These are phyloP conservation scores for Drosophila watanabei DNA, from an alignment of 1,140 invertebrate genomes.

Conservation along the genomic window DNA sequence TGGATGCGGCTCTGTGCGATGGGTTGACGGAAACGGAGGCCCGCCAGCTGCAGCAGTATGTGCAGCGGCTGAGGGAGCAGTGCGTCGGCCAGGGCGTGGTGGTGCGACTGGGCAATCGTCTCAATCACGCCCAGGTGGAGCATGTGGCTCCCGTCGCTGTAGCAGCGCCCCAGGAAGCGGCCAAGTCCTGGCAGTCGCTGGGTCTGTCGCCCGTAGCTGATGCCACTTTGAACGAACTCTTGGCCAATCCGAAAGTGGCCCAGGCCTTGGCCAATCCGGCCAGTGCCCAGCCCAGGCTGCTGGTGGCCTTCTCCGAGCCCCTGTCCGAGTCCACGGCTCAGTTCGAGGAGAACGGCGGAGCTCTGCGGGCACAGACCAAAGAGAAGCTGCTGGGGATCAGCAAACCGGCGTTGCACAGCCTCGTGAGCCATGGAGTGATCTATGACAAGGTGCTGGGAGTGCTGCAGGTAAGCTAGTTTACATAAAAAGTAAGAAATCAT, in stretches of 20 bases:
- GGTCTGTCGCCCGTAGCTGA: constrained; percentile 57
- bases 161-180: constrained; percentile 10
- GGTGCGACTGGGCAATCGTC: constrained; percentile 85
- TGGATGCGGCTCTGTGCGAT: constrained; percentile 88
- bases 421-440: constrained; percentile 87
- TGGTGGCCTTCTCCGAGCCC: constrained; percentile 73
- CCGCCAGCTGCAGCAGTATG: constrained; percentile 88
- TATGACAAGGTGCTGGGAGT: constrained; percentile 87
- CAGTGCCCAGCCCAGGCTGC: constrained; percentile 56
- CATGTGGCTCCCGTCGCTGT: constrained; percentile 30
- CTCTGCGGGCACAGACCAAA: constrained; percentile 52
- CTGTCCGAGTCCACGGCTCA: constrained; percentile 56
- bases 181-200: constrained; percentile 36
- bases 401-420: constrained; percentile 82
- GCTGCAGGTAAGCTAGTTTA: constrained; percentile 70
- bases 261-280: constrained; percentile 40
- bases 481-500: not conserved
- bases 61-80: constrained; percentile 88
- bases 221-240: constrained; percentile 59
- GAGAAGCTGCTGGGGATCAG: constrained; percentile 72
- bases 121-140: constrained; percentile 59
- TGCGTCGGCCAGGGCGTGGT: constrained; percentile 89
- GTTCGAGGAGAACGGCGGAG: constrained; percentile 40
- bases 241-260: constrained; percentile 59
- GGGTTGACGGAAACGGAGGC: constrained; percentile 88